Conservation (phyloP, 2,113 vertebrate species). For the Ceyx cyanopectus region DNA sequence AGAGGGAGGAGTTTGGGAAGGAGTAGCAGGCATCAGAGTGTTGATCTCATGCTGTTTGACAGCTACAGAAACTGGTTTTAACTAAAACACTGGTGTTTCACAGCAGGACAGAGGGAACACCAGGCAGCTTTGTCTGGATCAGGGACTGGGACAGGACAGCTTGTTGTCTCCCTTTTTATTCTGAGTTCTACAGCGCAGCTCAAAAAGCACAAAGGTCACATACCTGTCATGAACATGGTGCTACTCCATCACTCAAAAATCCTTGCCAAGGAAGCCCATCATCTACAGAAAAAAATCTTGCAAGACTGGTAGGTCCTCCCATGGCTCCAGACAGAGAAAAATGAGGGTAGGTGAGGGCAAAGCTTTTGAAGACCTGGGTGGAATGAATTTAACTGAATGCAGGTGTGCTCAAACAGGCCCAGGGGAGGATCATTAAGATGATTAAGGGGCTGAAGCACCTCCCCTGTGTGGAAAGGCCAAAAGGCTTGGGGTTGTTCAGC, state of each 20-base stretch:
- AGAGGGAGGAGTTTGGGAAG: not conserved
- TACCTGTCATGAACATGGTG: too few species aligned
- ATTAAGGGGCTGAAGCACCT: not conserved
- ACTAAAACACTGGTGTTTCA: not conserved
- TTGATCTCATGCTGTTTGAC: not conserved
- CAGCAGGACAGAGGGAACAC: not conserved
- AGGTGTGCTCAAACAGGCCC: not conserved
- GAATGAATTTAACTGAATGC: not conserved
- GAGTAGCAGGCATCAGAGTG: not conserved
- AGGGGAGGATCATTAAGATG: not conserved
- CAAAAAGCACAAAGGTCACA: not conserved
- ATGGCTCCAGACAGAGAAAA: not conserved
- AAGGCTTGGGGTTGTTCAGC: not conserved
- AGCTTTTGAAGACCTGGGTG: not conserved
- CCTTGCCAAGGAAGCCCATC: not conserved
- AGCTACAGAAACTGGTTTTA: not conserved
- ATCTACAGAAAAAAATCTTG: not conserved
- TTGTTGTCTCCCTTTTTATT: not conserved
- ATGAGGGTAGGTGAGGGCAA: not conserved
- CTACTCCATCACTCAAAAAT: accelerated
- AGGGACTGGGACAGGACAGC: not conserved
- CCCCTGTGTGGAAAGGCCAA: not conserved
- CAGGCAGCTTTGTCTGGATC: not conserved
- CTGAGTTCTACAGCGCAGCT: not conserved
- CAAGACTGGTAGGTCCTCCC: not conserved